phyloP scores from a whole-genome alignment of 2,888 invertebrate genomes.

The Pasiphila rectangulata region DNA sequence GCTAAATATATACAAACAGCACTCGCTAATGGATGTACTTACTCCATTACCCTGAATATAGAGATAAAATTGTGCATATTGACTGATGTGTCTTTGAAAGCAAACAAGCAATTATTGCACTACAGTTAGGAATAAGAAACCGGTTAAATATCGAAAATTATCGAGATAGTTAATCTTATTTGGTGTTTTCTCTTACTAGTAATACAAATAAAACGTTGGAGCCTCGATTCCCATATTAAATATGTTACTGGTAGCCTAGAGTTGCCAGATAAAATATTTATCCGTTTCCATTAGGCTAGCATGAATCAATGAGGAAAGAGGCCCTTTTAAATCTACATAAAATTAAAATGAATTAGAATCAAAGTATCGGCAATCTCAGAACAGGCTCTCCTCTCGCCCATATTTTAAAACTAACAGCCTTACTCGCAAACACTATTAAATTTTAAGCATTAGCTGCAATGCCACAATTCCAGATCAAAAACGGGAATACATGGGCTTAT shows the following conservation, averaged over 20 bases:
- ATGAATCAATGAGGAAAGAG: background rate
- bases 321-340: conserved; percentile 34
- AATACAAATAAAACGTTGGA: conserved; percentile 35
- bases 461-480: too few relatives aligned
- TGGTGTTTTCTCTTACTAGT: conserved; percentile 51
- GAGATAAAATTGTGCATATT: conserved; percentile 39
- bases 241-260: too few relatives aligned
- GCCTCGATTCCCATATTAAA: conserved; percentile 2
- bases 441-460: background rate
- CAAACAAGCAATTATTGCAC: conserved; percentile 17
- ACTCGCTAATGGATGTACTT: conserved; percentile 28
- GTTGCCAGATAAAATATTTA: too few relatives aligned
- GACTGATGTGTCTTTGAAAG: conserved; percentile 31
- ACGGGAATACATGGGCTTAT: too few relatives aligned
- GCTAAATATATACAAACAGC: conserved; percentile 24
- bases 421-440: background rate
- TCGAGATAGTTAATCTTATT: conserved; percentile 41
- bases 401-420: conserved; percentile 23
- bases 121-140: conserved; percentile 3
- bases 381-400: conserved; percentile 23
- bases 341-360: conserved; percentile 38
- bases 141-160: conserved; percentile 7
- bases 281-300: background rate
- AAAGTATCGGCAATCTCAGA: conserved; percentile 43
- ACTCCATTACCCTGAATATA: conserved; percentile 29